Evolutionary conservation across 2,888 invertebrate genomes (phyloP).

Genomic region (Orchestes rusci): DNA sequence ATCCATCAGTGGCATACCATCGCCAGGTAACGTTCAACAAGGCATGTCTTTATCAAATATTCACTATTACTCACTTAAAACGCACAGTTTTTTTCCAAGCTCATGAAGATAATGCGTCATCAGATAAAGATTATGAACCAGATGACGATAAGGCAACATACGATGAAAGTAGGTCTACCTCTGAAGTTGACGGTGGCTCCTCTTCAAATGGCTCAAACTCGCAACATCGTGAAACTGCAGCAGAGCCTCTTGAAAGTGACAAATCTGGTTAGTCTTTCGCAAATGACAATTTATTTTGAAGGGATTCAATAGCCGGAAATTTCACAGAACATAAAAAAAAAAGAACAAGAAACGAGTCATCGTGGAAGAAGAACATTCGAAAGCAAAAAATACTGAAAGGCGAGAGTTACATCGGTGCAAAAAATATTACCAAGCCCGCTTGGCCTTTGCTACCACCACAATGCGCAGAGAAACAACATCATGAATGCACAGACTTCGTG

Average conservation of each 20-base stretch:
- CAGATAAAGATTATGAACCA: neutral
- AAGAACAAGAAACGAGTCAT: neutral
- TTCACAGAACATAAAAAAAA: neutral
- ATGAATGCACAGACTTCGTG: conserved; percentile 25
- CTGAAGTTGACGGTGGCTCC: neutral
- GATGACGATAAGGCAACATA: no score
- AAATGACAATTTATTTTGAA: neutral
- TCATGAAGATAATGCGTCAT: neutral
- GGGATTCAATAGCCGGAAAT: neutral
- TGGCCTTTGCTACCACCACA: conserved; percentile 22
- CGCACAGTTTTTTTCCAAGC: no score
- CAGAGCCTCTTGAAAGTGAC: neutral
- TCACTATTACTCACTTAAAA: no score
- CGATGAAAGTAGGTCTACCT: no score
- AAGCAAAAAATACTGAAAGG: conserved; percentile 17
- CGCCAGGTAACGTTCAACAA: no score
- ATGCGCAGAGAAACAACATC: conserved; percentile 26
- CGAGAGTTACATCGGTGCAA: conserved; percentile 20
- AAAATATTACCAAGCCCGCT: conserved; percentile 11
- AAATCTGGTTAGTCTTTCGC: neutral
- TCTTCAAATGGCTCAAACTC: neutral
- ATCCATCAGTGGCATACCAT: no score
- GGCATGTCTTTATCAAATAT: no score
- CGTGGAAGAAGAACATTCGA: conserved; percentile 12
- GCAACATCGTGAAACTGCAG: neutral